phyloP scores from a whole-genome alignment of 1,140 invertebrate species.

The Drosophila asahinai region DNA sequence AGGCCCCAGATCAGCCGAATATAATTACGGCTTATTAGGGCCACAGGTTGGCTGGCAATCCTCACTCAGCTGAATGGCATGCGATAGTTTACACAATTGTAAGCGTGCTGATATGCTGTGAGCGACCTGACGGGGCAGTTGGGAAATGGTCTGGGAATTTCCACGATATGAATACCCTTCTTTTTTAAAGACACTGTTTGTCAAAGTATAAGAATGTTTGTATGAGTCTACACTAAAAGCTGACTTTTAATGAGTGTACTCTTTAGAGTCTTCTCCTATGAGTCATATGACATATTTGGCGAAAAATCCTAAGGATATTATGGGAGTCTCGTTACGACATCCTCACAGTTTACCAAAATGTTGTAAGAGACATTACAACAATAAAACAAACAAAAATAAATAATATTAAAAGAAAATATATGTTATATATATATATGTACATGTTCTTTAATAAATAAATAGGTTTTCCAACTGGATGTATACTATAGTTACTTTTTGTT shows the following conservation, averaged over 20 bases:
- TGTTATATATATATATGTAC: too few relatives aligned
- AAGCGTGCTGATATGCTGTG: slow-evolving; percentile 12
- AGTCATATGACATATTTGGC: neutral
- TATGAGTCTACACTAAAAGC: neutral
- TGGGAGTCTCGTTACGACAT: neutral
- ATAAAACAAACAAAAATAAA: too few relatives aligned
- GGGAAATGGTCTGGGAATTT: slow-evolving; percentile 42
- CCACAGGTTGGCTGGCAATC: slow-evolving; percentile 30
- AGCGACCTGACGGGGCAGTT: slow-evolving; percentile 6
- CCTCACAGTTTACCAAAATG: too few relatives aligned
- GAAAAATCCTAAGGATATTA: neutral
- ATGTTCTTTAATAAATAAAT: too few relatives aligned
- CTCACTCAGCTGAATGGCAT: slow-evolving; percentile 28
- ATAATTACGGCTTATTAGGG: slow-evolving; percentile 73
- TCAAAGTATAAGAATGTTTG: neutral
- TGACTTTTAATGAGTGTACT: too few relatives aligned
- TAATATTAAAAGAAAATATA: too few relatives aligned
- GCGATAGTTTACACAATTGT: slow-evolving; percentile 77
- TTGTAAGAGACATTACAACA: too few relatives aligned
- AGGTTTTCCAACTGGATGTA: too few relatives aligned
- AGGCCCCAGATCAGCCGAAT: slow-evolving; percentile 55
- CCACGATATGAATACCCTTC: neutral
- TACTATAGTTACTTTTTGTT: too few relatives aligned
- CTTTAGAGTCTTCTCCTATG: neutral
- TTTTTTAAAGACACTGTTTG: neutral